phyloP scores from a whole-genome alignment of 2,888 invertebrate species.

The Cancer borealis region DNA sequence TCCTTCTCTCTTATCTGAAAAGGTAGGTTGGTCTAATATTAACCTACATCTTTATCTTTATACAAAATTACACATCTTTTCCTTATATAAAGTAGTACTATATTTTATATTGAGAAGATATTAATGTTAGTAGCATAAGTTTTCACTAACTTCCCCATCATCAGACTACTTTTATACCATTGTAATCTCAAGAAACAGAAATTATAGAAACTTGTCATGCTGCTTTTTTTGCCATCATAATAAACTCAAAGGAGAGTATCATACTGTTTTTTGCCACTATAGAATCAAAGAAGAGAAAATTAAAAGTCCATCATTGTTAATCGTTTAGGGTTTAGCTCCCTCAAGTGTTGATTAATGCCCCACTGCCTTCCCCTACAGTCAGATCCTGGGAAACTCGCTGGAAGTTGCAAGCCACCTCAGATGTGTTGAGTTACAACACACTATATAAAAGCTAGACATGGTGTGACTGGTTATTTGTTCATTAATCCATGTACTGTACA shows the following conservation, averaged over 20 bases:
- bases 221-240: neutral
- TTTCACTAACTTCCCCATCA: neutral
- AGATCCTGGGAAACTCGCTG: conserved; percentile 38
- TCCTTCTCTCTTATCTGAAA: conserved; percentile 81
- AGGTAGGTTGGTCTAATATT: conserved; percentile 77
- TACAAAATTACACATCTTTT: neutral
- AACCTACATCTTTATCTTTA: neutral
- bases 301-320: conserved; percentile 6
- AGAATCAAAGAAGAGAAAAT: conserved; percentile 9
- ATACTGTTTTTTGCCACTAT: neutral
- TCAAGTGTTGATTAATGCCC: conserved; percentile 19
- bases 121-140: neutral
- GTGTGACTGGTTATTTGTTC: conserved; percentile 29
- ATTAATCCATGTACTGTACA: neutral
- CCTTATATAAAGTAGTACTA: neutral
- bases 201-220: neutral
- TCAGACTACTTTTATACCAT: neutral
- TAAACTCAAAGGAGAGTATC: neutral
- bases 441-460: conserved; percentile 6
- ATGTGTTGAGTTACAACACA: conserved; percentile 26
- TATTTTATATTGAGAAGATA: neutral
- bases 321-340: neutral
- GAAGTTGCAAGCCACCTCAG: conserved; percentile 37
- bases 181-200: neutral
- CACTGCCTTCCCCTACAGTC: conserved; percentile 41